Evolutionary conservation across 2,113 vertebrate genomes (phyloP), one percentile per base, ranked within the genome.

Genomic region (Phoxinus phoxinus): DNA sequence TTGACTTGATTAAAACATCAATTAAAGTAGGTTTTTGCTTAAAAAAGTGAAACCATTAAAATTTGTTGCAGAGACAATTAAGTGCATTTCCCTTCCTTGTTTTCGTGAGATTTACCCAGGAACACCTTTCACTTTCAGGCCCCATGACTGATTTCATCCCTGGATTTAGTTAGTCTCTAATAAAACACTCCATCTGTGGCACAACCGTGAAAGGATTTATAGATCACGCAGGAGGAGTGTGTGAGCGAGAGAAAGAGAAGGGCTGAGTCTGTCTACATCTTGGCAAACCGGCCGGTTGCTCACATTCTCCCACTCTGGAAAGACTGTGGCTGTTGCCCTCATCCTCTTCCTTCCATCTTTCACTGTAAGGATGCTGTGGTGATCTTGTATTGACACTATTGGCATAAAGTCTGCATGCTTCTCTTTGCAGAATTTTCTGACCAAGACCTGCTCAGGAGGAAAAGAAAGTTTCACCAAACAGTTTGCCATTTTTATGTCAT

Each of bases 151-250:
- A 85, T 65, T 67, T 69, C 23, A 78, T 63, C 32, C 27, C 30
- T 85, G 84, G 74, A 65, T 41, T 76, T 56, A 67, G 74, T 85
- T 85, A 78, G 84, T 35, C 65, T 51, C 65, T 78, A 76, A 81
- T 63, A 81, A 81, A 81, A 59, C 73, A 51, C 13, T 53, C 44
- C 23, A 77, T 67, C 84, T 85, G 59, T 1, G 4, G 23, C 27
- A 7, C 11, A 10, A 71, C 61, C 21, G 7, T 53, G 58, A 85
- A 59, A 51, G 44, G 44, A 58, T 69, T 65, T 65, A 85, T 53
- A 53, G 23, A 85, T 78, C 74, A 69, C 73, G 21, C 78, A 46
- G 58, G 58, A 79, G 7, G 77, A 63, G 58, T 44, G 76, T 37
- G 53, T 35, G 74, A 77, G 75, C 5, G 10, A 25, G 35, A 44